Percentiles rank a stretch among this genome's conserved stretches.
These are phyloP conservation scores for Cylas formicarius DNA, from an alignment of 1,140 invertebrate genomes.

Conservation along the genomic window DNA sequence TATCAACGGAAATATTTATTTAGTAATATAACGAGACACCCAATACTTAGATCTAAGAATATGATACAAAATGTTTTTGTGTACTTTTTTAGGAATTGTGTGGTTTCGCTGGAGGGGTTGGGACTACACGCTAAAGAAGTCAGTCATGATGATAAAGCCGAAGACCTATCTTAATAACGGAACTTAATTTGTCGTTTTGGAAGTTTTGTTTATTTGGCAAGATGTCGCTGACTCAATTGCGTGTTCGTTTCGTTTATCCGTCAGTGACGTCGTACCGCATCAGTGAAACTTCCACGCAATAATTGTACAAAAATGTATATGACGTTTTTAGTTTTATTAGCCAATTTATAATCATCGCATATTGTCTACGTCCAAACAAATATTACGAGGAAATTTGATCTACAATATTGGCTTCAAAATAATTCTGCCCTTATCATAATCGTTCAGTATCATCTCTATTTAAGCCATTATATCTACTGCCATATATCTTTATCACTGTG, in stretches of 20 bases:
- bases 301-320: too few species aligned
- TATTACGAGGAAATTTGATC: constrained; percentile 6
- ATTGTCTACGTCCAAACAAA: constrained; percentile 9
- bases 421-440: constrained; percentile 11
- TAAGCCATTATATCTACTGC: background rate
- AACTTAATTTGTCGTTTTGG: constrained; percentile 14
- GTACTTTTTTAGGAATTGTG: constrained; percentile 62
- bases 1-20: too few species aligned
- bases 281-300: too few species aligned
- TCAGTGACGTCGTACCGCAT: too few species aligned
- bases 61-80: background rate
- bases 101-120: constrained; percentile 92
- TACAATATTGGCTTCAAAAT: constrained; percentile 1
- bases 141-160: constrained; percentile 86
- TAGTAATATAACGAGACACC: background rate
- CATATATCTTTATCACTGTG: background rate
- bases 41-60: too few species aligned
- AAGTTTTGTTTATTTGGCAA: too few species aligned
- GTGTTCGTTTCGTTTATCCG: background rate
- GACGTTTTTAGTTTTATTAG: too few species aligned
- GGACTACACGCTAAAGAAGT: constrained; percentile 85
- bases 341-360: constrained; percentile 32
- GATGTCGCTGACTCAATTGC: too few species aligned
- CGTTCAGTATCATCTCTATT: constrained; percentile 1
- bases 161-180: constrained; percentile 49